Evolutionary conservation across 2,888 invertebrate species (phyloP).

Genomic region (Brassicogethes aeneus): DNA sequence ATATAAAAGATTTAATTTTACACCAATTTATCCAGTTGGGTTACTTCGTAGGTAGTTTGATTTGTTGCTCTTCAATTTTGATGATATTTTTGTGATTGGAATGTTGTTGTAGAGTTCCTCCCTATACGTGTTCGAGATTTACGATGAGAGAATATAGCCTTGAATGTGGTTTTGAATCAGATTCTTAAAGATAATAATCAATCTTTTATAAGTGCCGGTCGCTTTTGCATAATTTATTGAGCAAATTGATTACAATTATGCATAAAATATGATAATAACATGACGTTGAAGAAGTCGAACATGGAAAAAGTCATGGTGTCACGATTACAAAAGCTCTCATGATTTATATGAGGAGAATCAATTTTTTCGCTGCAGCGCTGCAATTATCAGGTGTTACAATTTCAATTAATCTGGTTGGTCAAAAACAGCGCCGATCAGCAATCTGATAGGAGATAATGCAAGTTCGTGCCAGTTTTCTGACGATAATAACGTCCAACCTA

Average conservation of each 20-base stretch:
- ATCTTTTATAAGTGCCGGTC: not conserved
- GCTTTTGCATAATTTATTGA: conserved; percentile 1
- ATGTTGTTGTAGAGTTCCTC: too few relatives aligned
- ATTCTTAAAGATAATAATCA: not conserved
- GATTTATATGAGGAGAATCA: not conserved
- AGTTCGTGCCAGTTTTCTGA: conserved; percentile 12
- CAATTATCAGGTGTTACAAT: conserved; percentile 20
- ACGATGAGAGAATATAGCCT: too few relatives aligned
- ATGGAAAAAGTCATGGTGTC: not conserved
- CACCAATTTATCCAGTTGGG: too few relatives aligned
- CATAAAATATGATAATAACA: conserved; percentile 1
- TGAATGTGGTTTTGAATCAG: not conserved
- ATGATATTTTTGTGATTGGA: too few relatives aligned
- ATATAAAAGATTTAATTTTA: too few relatives aligned
- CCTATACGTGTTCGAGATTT: too few relatives aligned
- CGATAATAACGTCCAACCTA: conserved; percentile 29
- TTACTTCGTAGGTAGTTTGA: too few relatives aligned
- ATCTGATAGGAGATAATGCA: conserved; percentile 7
- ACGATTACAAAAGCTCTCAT: not conserved
- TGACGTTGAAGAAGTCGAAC: not conserved
- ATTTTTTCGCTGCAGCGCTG: conserved; percentile 4
- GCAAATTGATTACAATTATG: conserved; percentile 2
- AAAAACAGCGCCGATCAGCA: too few relatives aligned
- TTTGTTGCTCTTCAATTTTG: too few relatives aligned
- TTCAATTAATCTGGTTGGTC: conserved; percentile 24